Evolutionary conservation across 2,888 invertebrate species (phyloP), one percentile per base, ranked within the genome.

Genomic region (Girardia tigrina): DNA sequence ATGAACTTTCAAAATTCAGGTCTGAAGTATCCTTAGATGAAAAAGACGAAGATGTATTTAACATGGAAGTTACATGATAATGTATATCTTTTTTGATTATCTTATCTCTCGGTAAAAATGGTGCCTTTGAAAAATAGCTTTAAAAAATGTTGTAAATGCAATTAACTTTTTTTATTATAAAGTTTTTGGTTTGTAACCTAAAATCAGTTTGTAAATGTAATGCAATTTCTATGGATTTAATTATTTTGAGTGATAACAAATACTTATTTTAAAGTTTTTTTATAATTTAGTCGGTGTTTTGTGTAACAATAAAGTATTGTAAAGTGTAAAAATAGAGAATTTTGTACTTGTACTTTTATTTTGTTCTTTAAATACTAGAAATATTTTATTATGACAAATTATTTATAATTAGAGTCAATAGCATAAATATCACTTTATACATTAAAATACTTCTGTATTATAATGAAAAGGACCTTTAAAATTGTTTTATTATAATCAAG

Each of bases 11-110:
- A n/a, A n/a, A n/a, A 8, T 56, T 56, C 4, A 56, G 56, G 23
- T 56, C 56, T 56, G 56, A 56, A 56, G 56, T 56, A 2, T 56
- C 56, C n/a, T 56, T 56, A 23, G 56, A 56, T 56, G 56, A 56
- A 56, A 56, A 56, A 56, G 56, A 56, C n/a, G 56, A 56, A 56
- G 56, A 56, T 16, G 56, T 56, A 20, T 56, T 56, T n/a, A 56
- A 56, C 23, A 56, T 56, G 56, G 56, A 56, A 56, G 4, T 56
- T 56, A 56, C 4, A 56, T 56, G 4, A 56, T 56, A 20, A 56
- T n/a, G n/a, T 56, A 56, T 2, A 20, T 6, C 4, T 6, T 56
- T 36, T 56, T 56, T 56, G 56, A 23, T 56, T n/a, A n/a, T n/a
- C n/a, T n/a, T n/a, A n/a, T n/a, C n/a, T n/a, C n/a, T n/a, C n/a